phyloP scores from a whole-genome alignment of 2,113 vertebrate genomes.

The Cynopterus brachyotis region DNA sequence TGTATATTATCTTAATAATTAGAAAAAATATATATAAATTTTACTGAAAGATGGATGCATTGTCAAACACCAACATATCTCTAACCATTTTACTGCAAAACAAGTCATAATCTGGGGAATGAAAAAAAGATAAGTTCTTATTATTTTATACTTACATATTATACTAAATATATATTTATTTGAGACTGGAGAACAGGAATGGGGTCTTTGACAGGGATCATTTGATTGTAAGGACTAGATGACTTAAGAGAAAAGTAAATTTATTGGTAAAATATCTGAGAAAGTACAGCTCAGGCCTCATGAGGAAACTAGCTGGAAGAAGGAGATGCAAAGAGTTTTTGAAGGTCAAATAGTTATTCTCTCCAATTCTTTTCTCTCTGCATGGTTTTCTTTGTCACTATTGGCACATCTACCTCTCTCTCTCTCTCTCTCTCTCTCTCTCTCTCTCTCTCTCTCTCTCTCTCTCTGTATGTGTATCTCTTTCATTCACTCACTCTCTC shows the following conservation, averaged over 20 bases:
- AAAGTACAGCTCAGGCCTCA: not conserved
- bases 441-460: not conserved
- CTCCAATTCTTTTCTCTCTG: not conserved
- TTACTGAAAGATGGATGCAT: not conserved
- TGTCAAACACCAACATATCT: not conserved
- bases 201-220: not conserved
- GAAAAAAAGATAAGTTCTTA: not conserved
- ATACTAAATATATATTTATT: not conserved
- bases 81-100: not conserved
- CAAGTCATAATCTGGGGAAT: not conserved
- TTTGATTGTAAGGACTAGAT: not conserved
- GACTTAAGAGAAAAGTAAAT: not conserved
- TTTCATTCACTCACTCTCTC: not conserved
- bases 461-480: too few species aligned
- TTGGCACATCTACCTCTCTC: not conserved
- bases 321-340: not conserved
- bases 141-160: not conserved
- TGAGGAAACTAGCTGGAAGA: not conserved
- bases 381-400: not conserved
- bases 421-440: not conserved
- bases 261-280: not conserved
- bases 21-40: not conserved
- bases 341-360: not conserved
- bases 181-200: not conserved
- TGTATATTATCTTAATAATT: not conserved